Evolutionary conservation across 2,888 invertebrate genomes (phyloP).

Genomic region (Dynastes hyllus): DNA sequence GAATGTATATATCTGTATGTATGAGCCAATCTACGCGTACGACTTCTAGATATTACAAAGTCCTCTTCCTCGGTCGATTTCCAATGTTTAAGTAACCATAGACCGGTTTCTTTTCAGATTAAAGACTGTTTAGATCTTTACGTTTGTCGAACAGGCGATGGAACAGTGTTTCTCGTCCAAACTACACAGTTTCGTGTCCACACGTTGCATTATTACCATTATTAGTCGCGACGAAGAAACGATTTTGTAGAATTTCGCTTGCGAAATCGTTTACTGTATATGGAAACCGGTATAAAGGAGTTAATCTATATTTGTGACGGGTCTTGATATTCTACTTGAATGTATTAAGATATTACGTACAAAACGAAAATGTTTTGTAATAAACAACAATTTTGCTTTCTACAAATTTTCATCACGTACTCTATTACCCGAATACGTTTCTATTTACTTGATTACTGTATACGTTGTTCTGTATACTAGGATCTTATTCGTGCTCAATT

Average conservation of each 20-base stretch:
- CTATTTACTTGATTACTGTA: not conserved
- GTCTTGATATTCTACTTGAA: not conserved
- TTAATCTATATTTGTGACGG: slow-evolving; percentile 5
- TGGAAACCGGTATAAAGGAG: slow-evolving; percentile 18
- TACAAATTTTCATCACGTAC: slow-evolving; percentile 2
- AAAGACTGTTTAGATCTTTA: slow-evolving; percentile 36
- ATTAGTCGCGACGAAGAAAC: slow-evolving; percentile 8
- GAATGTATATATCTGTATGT: no score
- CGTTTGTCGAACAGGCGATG: not conserved
- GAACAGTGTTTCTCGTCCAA: slow-evolving; percentile 17
- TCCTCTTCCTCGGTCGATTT: not conserved
- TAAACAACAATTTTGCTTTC: not conserved
- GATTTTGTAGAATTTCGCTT: slow-evolving; percentile 23
- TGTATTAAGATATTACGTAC: slow-evolving; percentile 17
- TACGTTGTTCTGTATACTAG: not conserved
- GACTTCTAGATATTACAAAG: not conserved
- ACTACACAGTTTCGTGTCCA: slow-evolving; percentile 26
- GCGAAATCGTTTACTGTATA: slow-evolving; percentile 10
- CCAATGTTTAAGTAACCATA: slow-evolving; percentile 33
- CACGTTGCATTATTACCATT: slow-evolving; percentile 36
- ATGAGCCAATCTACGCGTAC: not conserved
- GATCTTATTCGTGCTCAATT: not conserved
- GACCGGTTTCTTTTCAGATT: slow-evolving; percentile 42
- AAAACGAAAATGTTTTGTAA: slow-evolving; percentile 10
- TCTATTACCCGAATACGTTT: not conserved